A percentile compares a stretch with the other conserved stretches of the same genome.
Conservation (phyloP, 1,140 invertebrate species). For the Apis florea region DNA sequence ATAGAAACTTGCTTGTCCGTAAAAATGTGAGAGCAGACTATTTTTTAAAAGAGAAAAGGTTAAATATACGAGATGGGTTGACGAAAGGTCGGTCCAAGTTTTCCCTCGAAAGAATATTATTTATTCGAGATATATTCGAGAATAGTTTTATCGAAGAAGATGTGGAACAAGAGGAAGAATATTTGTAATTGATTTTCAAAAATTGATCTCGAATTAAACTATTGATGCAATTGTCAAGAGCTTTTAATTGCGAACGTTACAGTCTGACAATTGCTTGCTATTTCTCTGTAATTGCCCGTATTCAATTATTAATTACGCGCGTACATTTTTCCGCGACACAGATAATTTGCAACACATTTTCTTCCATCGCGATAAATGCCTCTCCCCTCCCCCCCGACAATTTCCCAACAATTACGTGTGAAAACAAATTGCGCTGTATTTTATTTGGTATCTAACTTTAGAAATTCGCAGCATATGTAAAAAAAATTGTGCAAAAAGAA, state of each 20-base stretch:
- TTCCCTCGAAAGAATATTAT: background rate
- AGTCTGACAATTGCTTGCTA: background rate
- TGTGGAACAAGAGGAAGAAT: no score
- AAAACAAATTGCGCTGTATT: background rate
- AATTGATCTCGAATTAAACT: background rate
- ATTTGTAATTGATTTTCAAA: no score
- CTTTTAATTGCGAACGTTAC: background rate
- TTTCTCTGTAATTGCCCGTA: background rate
- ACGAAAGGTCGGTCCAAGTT: background rate
- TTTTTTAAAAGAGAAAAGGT: no score
- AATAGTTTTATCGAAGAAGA: no score
- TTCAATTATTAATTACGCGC: constrained; percentile 15
- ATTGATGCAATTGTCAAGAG: background rate
- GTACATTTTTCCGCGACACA: background rate
- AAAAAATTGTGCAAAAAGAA: no score
- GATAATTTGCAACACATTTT: background rate
- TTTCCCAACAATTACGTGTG: background rate
- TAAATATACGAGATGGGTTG: no score
- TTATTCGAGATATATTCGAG: no score
- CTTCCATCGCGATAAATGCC: background rate
- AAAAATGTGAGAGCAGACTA: no score
- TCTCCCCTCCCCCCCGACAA: background rate
- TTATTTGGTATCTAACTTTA: no score
- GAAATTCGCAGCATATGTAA: no score
- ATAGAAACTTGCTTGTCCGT: no score